Conservation (phyloP, 1,140 invertebrate species). For the Chelonus insularis region DNA sequence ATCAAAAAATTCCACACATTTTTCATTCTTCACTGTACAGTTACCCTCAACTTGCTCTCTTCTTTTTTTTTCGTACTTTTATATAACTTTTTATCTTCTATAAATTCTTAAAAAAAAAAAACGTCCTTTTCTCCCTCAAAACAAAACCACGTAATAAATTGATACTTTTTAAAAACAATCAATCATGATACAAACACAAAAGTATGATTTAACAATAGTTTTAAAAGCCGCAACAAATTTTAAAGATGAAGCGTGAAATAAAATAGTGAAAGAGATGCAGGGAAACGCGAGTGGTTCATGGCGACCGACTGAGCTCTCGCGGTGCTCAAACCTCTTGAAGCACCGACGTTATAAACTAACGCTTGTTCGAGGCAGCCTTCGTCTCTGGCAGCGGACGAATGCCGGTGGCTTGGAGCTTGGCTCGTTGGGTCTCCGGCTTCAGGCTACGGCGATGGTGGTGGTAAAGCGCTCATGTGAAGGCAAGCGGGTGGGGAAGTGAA, state of each 20-base stretch:
- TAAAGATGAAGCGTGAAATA: neutral
- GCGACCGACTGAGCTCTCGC: conserved; percentile 26
- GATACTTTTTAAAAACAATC: too few relatives aligned
- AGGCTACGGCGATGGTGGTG: neutral
- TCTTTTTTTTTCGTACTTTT: too few relatives aligned
- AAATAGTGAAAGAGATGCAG: conserved; percentile 8
- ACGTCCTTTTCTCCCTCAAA: too few relatives aligned
- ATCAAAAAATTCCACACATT: too few relatives aligned
- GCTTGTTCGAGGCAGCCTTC: neutral
- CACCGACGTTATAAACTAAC: neutral
- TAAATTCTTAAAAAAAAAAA: too few relatives aligned
- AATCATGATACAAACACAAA: too few relatives aligned
- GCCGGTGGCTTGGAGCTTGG: neutral
- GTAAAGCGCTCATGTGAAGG: neutral
- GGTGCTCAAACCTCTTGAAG: conserved; percentile 20
- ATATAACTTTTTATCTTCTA: too few relatives aligned
- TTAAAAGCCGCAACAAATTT: too few relatives aligned
- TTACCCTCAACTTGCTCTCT: too few relatives aligned
- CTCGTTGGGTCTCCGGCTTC: neutral
- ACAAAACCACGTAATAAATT: too few relatives aligned
- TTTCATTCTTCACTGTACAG: too few relatives aligned
- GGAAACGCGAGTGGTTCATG: conserved; percentile 26
- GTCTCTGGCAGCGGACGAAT: conserved; percentile 10
- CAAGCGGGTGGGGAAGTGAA: neutral
- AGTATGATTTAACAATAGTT: too few relatives aligned